Percentiles rank a stretch among this genome's conserved stretches.
phyloP scores from a whole-genome alignment of 2,113 vertebrate species.

The Emydocephalus ijimae region DNA sequence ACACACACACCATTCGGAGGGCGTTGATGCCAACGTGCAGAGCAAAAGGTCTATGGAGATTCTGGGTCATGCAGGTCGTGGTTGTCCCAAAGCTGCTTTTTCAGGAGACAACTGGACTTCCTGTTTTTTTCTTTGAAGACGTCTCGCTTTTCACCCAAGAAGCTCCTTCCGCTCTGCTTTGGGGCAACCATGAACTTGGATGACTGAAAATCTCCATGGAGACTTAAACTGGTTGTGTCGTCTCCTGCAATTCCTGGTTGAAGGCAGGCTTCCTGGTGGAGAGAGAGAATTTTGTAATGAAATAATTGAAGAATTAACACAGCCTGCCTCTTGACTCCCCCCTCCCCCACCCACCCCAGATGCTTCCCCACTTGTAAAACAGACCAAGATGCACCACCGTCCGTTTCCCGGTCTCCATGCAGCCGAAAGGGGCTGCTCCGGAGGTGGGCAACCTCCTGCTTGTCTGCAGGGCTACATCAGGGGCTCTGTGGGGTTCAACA shows the following conservation, averaged over 20 bases:
- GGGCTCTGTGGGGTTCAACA: not conserved
- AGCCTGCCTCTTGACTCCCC: not conserved
- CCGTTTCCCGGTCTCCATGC: not conserved
- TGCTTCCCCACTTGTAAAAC: not conserved
- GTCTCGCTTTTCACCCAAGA: too few species aligned
- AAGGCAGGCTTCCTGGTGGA: not conserved
- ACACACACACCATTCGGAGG: too few species aligned
- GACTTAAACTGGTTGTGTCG: accelerated
- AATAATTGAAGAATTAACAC: not conserved
- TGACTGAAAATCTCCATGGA: too few species aligned
- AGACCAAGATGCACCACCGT: not conserved
- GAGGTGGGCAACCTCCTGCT: not conserved
- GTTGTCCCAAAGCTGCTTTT: too few species aligned
- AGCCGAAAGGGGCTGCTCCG: not conserved
- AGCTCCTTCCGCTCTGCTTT: too few species aligned
- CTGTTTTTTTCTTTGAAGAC: too few species aligned
- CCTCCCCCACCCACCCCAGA: accelerated
- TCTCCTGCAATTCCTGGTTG: not conserved
- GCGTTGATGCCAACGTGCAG: too few species aligned
- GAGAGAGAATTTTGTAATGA: not conserved
- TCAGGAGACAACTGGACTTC: too few species aligned
- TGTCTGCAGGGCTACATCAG: not conserved
- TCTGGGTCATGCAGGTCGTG: too few species aligned
- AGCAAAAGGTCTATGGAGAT: too few species aligned
- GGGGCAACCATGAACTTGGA: too few species aligned